Conservation (phyloP, 1,140 invertebrate species). For the Diorhabda elongata region DNA sequence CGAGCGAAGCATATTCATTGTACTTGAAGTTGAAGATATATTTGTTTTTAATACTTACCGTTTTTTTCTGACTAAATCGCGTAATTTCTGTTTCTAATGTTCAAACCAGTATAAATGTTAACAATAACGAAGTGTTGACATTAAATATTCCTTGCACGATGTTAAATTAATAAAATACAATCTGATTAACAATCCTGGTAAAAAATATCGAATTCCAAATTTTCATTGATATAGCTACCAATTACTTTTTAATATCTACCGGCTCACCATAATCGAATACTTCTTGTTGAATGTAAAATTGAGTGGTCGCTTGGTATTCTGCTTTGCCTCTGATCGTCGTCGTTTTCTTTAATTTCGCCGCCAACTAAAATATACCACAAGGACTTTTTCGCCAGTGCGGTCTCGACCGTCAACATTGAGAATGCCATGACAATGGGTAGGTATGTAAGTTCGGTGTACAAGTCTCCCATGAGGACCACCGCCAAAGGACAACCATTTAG, state of each 20-base stretch:
- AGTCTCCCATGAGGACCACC: constrained; percentile 13
- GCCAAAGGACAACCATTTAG: constrained; percentile 14
- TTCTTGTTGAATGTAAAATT: neutral
- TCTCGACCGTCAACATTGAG: constrained; percentile 9
- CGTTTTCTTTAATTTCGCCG: constrained; percentile 7
- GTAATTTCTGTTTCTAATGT: too few relatives aligned
- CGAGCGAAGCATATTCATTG: too few relatives aligned
- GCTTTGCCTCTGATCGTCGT: neutral
- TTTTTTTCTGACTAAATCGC: too few relatives aligned
- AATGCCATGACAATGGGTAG: constrained; percentile 11
- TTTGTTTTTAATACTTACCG: too few relatives aligned
- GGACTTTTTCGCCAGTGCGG: constrained; percentile 12
- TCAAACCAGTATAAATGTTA: too few relatives aligned
- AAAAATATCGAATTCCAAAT: too few relatives aligned
- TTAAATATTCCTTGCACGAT: too few relatives aligned
- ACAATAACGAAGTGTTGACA: too few relatives aligned
- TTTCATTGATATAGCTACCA: neutral
- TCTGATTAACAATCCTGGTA: too few relatives aligned
- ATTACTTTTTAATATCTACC: constrained; percentile 10
- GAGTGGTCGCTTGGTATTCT: neutral
- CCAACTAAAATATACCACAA: constrained; percentile 6
- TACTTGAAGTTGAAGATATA: too few relatives aligned
- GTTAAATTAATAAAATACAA: too few relatives aligned
- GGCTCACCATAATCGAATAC: neutral
- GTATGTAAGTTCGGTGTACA: constrained; percentile 5